phyloP scores from a whole-genome alignment of 2,888 invertebrate genomes.

The Piscicola geometra region DNA sequence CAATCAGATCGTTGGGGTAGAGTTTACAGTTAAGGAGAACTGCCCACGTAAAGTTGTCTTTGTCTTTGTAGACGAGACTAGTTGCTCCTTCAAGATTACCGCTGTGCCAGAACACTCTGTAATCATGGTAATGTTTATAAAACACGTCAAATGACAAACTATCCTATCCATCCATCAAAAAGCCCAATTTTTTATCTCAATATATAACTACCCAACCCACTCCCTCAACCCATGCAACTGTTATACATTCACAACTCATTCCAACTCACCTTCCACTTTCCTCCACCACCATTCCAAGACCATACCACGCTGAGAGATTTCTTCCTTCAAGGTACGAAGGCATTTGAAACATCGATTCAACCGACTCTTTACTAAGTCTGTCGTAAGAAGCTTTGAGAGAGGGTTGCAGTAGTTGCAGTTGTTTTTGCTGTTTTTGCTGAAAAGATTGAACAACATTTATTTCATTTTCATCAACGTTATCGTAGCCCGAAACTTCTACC shows the following conservation, averaged over 20 bases:
- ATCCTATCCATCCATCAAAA: neutral
- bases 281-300: conserved; percentile 50
- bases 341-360: conserved; percentile 36
- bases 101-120: conserved; percentile 49
- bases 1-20: conserved; percentile 40
- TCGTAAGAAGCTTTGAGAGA: neutral
- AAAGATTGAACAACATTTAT: too few species aligned
- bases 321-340: conserved; percentile 19
- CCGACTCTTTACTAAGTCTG: conserved; percentile 15
- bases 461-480: too few species aligned
- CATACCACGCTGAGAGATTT: conserved; percentile 44
- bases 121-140: neutral
- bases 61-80: conserved; percentile 46
- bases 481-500: too few species aligned
- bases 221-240: too few species aligned
- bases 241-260: too few species aligned
- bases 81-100: conserved; percentile 53
- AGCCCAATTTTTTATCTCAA: too few species aligned
- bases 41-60: conserved; percentile 49
- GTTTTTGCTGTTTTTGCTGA: too few species aligned
- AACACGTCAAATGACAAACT: neutral
- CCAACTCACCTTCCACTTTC: conserved; percentile 44
- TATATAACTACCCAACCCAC: too few species aligned
- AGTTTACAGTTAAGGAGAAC: conserved; percentile 47
- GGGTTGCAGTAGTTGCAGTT: neutral